Percentiles rank a stretch among this genome's conserved stretches.
Conservation (phyloP, 1,140 invertebrate species). For the Gonatopus flavifemur region DNA sequence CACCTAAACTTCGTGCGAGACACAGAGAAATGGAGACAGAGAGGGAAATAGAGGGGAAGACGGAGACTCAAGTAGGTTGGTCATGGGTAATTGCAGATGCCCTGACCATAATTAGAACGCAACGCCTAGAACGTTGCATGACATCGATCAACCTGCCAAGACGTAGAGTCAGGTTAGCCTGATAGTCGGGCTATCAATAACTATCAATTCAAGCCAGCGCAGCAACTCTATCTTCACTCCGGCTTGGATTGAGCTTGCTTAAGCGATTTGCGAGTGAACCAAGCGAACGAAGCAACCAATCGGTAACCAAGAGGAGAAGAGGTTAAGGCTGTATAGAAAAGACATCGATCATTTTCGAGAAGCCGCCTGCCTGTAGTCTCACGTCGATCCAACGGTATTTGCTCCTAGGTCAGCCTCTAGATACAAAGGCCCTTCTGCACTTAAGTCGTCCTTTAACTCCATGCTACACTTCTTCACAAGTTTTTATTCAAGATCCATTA, state of each 20-base stretch:
- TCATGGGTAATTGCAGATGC: slow-evolving; percentile 41
- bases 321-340: no score
- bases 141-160: slow-evolving; percentile 45
- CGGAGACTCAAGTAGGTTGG: slow-evolving; percentile 38
- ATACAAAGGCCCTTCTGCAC: no score
- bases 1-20: no score
- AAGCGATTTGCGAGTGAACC: slow-evolving; percentile 24
- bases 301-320: no score
- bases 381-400: slow-evolving; percentile 28
- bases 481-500: no score
- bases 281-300: slow-evolving; percentile 28
- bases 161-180: slow-evolving; percentile 38
- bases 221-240: no score
- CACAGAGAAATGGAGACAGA: no score
- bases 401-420: slow-evolving; percentile 31
- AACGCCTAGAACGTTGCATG: slow-evolving; percentile 43
- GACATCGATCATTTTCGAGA: slow-evolving; percentile 40
- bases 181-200: slow-evolving; percentile 45
- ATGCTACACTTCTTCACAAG: no score
- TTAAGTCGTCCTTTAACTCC: no score
- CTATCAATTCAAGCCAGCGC: slow-evolving; percentile 37
- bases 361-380: slow-evolving; percentile 31
- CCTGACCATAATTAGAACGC: slow-evolving; percentile 48
- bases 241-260: slow-evolving; percentile 18
- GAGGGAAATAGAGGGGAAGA: no score